Evolutionary conservation across 2,888 invertebrate genomes (phyloP).

Genomic region (Archaeoteleia sp.): DNA sequence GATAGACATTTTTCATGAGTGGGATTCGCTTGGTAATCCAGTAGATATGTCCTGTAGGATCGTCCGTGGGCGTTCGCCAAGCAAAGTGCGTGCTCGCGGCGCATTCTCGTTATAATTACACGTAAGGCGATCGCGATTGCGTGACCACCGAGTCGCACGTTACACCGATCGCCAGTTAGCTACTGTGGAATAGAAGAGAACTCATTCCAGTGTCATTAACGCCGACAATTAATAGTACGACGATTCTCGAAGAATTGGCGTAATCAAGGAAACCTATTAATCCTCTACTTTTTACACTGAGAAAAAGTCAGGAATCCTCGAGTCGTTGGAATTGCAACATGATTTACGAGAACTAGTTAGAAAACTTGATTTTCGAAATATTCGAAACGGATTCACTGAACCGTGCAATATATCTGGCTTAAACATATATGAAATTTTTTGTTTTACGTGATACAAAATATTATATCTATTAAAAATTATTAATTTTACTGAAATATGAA

Average conservation of each 20-base stretch:
- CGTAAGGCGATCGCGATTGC: constrained; percentile 67
- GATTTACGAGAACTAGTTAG: constrained; percentile 33
- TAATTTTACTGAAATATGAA: no score
- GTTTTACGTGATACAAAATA: no score
- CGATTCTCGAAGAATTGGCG: constrained; percentile 51
- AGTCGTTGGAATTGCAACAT: constrained; percentile 35
- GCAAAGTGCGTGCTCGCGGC: constrained; percentile 65
- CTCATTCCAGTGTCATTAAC: constrained; percentile 59
- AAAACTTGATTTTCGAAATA: constrained; percentile 35
- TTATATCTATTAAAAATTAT: no score
- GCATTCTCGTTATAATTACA: constrained; percentile 70
- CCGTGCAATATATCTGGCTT: constrained; percentile 18
- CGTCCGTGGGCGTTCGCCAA: constrained; percentile 47
- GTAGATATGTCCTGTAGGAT: constrained; percentile 44
- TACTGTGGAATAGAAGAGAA: constrained; percentile 35
- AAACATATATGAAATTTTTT: no score
- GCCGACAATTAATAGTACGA: constrained; percentile 62
- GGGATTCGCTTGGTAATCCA: constrained; percentile 33
- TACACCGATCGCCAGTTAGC: constrained; percentile 50
- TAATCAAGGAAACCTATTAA: constrained; percentile 50
- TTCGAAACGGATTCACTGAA: constrained; percentile 40
- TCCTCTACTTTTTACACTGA: constrained; percentile 24
- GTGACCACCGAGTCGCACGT: constrained; percentile 59
- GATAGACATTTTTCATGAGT: constrained; percentile 36
- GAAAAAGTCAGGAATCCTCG: constrained; percentile 29